A percentile compares a stretch with the other conserved stretches of the same genome.
Evolutionary conservation across 2,888 invertebrate genomes (phyloP).

Genomic region (Sceliomorpha sp.): DNA sequence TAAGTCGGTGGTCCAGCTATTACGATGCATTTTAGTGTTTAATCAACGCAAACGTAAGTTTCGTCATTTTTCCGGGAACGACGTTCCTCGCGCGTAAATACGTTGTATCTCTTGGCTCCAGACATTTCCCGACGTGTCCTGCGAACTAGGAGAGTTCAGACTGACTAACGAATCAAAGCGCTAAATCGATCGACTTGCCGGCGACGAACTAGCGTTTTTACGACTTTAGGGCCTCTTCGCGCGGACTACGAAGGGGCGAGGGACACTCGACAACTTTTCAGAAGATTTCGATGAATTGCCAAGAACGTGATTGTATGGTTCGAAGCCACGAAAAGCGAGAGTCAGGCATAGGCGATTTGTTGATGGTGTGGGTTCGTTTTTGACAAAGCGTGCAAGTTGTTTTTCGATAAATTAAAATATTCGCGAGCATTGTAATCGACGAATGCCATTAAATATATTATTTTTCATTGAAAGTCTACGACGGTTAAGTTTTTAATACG

Average conservation of each 20-base stretch:
- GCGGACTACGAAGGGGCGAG: conserved; percentile 8
- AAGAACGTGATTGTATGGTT: not conserved
- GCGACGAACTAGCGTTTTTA: conserved; percentile 52
- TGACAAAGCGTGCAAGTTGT: too few species aligned
- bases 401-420: too few species aligned
- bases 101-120: conserved; percentile 41
- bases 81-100: not conserved
- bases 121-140: conserved; percentile 58
- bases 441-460: too few species aligned
- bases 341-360: too few species aligned
- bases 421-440: too few species aligned
- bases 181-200: conserved; percentile 66
- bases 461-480: conserved; percentile 50
- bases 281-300: conserved; percentile 25
- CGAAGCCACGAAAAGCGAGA: conserved; percentile 6
- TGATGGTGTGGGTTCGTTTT: too few species aligned
- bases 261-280: conserved; percentile 35
- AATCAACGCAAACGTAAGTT: conserved; percentile 43
- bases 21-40: conserved; percentile 55
- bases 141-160: conserved; percentile 78
- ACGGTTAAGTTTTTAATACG: conserved; percentile 35
- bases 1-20: conserved; percentile 52
- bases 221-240: conserved; percentile 25
- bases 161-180: conserved; percentile 77
- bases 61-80: too few species aligned